These are phyloP conservation scores for Puma concolor DNA, from an alignment of 2,113 vertebrate species.

Conservation along the genomic window DNA sequence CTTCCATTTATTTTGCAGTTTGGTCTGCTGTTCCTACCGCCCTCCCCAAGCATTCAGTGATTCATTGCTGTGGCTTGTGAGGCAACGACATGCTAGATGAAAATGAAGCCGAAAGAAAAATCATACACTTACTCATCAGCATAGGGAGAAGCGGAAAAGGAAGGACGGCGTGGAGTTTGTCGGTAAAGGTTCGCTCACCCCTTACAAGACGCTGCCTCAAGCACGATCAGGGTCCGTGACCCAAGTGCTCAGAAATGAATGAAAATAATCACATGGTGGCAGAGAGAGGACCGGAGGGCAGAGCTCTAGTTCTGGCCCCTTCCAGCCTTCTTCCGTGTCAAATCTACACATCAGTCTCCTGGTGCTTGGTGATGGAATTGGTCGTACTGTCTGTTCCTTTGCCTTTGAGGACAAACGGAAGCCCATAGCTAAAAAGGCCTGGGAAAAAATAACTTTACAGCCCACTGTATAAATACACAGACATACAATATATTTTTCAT, in stretches of 20 bases:
- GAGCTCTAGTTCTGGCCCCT: background rate
- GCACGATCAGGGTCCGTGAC: background rate
- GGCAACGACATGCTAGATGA: background rate
- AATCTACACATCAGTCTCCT: rapidly evolving
- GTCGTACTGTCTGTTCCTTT: background rate
- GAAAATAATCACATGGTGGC: background rate
- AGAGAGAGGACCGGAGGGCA: background rate
- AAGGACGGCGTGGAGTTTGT: background rate
- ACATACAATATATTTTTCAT: background rate
- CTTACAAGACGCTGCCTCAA: background rate
- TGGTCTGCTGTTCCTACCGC: background rate
- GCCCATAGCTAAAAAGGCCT: background rate
- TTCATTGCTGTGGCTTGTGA: background rate
- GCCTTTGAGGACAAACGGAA: background rate
- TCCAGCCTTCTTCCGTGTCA: background rate
- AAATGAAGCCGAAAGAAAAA: conserved; percentile 22
- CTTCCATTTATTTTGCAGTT: background rate
- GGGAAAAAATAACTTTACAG: background rate
- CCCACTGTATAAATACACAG: background rate
- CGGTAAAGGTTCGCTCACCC: background rate
- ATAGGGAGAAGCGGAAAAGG: background rate
- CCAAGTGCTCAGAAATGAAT: background rate
- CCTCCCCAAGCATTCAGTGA: background rate
- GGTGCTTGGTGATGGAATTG: background rate
- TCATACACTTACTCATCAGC: background rate